These are phyloP conservation scores for Hypsopygia costalis DNA, from an alignment of 2,888 invertebrate species.

Conservation along the genomic window DNA sequence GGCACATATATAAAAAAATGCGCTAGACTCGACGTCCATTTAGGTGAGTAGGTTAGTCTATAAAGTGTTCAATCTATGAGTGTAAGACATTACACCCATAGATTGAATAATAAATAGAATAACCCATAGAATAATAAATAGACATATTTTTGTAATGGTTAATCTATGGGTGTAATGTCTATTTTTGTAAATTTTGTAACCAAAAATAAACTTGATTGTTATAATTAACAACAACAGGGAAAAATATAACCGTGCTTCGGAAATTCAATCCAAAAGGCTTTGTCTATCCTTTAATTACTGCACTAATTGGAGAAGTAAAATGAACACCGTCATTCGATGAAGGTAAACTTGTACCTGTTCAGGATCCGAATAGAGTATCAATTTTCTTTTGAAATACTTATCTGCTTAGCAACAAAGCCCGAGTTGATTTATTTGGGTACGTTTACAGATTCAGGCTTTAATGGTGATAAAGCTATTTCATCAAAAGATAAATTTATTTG, in stretches of 20 bases:
- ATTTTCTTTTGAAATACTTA: slow-evolving; percentile 13
- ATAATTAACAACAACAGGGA: too few species aligned
- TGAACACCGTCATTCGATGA: slow-evolving; percentile 26
- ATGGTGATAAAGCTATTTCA: neutral
- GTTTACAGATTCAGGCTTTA: slow-evolving; percentile 5
- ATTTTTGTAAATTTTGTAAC: too few species aligned
- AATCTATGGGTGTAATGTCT: too few species aligned
- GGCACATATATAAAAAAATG: too few species aligned
- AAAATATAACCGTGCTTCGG: neutral
- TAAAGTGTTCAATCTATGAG: too few species aligned
- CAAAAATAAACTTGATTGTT: too few species aligned
- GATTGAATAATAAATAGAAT: too few species aligned
- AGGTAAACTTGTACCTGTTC: slow-evolving; percentile 20
- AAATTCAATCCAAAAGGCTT: slow-evolving; percentile 27
- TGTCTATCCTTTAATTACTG: slow-evolving; percentile 29
- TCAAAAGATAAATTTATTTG: neutral
- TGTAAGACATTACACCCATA: too few species aligned
- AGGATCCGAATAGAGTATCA: slow-evolving; percentile 18
- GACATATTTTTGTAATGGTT: too few species aligned
- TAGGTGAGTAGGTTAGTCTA: too few species aligned
- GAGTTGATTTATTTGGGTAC: slow-evolving; percentile 5
- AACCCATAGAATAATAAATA: too few species aligned
- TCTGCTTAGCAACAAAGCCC: slow-evolving; percentile 9
- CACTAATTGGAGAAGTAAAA: slow-evolving; percentile 39
- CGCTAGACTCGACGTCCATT: too few species aligned